Base-by-base conservation (phyloP, 2,888 invertebrate species). In the Fragum sueziense region DNA sequence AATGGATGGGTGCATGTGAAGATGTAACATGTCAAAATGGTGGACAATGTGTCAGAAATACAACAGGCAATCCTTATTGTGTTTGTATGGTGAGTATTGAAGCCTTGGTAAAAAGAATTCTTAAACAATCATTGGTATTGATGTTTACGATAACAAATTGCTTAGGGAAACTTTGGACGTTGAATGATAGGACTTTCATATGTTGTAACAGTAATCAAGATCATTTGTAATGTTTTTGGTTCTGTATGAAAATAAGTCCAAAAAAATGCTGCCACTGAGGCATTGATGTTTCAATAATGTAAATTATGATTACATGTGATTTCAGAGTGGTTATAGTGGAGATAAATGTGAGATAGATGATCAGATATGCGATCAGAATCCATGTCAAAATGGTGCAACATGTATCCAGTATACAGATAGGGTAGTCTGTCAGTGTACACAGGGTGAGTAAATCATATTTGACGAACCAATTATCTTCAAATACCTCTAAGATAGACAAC, bases 11-110 rank as follows among this genome's bases (percentile, higher is more conserved):
- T 68, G 69, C 75, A 41, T 90, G 89, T 75, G 71, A 52, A 14
- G 69, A 75, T 31, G 78, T 82, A 57, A 75, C 83, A 1, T 91
- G 91, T 85, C 74, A 85, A 52, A 90, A 91, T 86, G 89, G 87
- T 4, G 90, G 86, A 17, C 34, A 54, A 0, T 82, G 82, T 82
- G 33, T 82, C 7, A 27, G 29, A n/a, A 57, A 62, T 2, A 62
- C 22, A 4, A 31, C 31, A 17, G 51, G 25, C 17, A 6, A 80
- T 22, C 37, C 31, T n/a, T 41, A n/a, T 47, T 80, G 74, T 74
- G 20, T 79, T n/a, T 80, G 80, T 74, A 77, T 74, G 77, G 80
- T 80, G 57, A 72, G 68, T 65, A 4, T 34, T 67, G 29, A n/a
- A n/a, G 47, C 7, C n/a, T 14, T 2, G 14, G 17, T 47, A 47